Conservation (phyloP, 1,140 invertebrate genomes). For the Cherax quadricarinatus region DNA sequence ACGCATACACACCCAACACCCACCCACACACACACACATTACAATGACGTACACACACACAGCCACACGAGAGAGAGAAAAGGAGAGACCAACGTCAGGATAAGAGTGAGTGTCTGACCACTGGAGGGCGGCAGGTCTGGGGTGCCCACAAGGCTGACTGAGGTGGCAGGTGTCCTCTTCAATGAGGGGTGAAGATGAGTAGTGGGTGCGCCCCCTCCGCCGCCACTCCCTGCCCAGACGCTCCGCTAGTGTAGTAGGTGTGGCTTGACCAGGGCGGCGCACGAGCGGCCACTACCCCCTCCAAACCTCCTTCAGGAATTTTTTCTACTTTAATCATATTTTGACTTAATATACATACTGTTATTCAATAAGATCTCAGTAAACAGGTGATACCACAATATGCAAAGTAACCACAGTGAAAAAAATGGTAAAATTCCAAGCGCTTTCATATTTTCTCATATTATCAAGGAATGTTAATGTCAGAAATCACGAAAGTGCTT, state of each 20-base stretch:
- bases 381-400: too few species aligned
- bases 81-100: conserved; percentile 57
- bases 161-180: neutral
- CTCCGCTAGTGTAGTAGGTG: conserved; percentile 49
- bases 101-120: conserved; percentile 38
- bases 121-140: conserved; percentile 8
- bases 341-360: too few species aligned
- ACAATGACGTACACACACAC: neutral
- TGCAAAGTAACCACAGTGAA: too few species aligned
- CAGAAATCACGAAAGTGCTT: too few species aligned
- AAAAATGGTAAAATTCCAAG: too few species aligned
- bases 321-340: too few species aligned
- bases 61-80: conserved; percentile 56
- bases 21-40: neutral
- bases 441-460: too few species aligned
- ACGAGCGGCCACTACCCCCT: neutral
- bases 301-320: too few species aligned
- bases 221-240: conserved; percentile 56
- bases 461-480: too few species aligned
- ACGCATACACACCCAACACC: conserved; percentile 4
- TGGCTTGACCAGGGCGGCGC: neutral
- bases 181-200: neutral
- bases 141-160: neutral
- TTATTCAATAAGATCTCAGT: too few species aligned
- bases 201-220: neutral